Percentiles rank a stretch among this genome's conserved stretches.
These are phyloP conservation scores for Perca schrenkii DNA, from an alignment of 2,113 vertebrate genomes.

Conservation along the genomic window DNA sequence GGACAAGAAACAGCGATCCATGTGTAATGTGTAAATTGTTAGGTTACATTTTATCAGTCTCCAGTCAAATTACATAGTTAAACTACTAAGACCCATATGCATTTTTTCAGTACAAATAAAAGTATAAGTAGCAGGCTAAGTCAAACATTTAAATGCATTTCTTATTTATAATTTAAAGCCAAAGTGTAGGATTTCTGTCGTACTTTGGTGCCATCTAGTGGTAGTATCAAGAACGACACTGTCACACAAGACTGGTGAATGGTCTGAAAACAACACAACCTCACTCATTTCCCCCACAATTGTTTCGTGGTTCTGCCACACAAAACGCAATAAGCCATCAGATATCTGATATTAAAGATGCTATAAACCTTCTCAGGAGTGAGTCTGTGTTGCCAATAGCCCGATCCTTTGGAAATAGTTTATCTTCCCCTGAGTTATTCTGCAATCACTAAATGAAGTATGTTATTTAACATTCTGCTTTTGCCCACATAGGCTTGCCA, in stretches of 20 bases:
- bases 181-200: neutral
- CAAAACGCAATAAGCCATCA: neutral
- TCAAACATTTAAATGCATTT: too few relatives aligned
- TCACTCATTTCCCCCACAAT: neutral
- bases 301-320: neutral
- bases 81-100: neutral
- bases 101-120: neutral
- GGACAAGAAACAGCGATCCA: neutral
- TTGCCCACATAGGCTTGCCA: neutral
- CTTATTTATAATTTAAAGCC: neutral
- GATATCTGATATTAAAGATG: neutral
- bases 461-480: neutral
- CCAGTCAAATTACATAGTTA: neutral
- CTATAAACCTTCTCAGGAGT: neutral
- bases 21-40: neutral
- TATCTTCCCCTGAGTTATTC: neutral
- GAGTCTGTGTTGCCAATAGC: neutral
- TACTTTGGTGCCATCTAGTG: slow-evolving; percentile 53
- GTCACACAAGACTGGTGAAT: neutral
- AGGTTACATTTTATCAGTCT: neutral
- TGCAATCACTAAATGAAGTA: neutral
- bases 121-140: too few relatives aligned
- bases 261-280: neutral
- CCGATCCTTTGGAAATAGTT: neutral
- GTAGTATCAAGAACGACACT: slow-evolving; percentile 2